phyloP scores from a whole-genome alignment of 2,113 vertebrate genomes.

The Corythornis madagascariensis region DNA sequence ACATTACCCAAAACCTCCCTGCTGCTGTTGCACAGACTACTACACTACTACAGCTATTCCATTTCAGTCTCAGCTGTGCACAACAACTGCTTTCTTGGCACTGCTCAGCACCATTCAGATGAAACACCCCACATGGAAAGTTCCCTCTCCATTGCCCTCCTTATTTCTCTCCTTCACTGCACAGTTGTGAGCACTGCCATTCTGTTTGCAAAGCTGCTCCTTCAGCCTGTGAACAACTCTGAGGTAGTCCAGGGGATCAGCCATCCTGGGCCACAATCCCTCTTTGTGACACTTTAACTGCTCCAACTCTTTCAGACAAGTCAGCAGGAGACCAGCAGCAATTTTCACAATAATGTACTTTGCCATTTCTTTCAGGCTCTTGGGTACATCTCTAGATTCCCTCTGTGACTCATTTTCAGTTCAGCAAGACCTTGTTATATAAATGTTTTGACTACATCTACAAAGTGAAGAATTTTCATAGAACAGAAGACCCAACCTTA shows the following conservation, averaged over 20 bases:
- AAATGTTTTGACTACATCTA: slow-evolving; percentile 36
- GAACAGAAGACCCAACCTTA: background rate
- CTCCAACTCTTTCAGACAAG: background rate
- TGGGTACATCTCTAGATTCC: background rate
- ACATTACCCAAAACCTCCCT: background rate
- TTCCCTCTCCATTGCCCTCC: background rate
- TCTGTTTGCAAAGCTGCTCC: background rate
- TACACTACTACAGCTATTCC: background rate
- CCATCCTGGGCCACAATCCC: background rate
- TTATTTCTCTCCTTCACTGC: background rate
- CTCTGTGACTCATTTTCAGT: background rate
- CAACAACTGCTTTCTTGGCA: background rate
- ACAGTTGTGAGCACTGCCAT: background rate
- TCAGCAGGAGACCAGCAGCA: background rate
- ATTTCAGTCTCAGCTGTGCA: background rate
- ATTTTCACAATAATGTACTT: background rate
- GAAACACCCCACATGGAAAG: background rate
- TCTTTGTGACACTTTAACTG: background rate
- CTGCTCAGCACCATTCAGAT: background rate
- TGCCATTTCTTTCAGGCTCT: background rate
- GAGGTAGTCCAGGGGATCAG: background rate
- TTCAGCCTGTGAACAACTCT: background rate
- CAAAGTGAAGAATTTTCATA: slow-evolving; percentile 1
- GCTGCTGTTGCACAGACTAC: background rate
- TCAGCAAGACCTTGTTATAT: background rate